Evolutionary conservation across 2,888 invertebrate species (phyloP).

Genomic region (Lissonota sp.): DNA sequence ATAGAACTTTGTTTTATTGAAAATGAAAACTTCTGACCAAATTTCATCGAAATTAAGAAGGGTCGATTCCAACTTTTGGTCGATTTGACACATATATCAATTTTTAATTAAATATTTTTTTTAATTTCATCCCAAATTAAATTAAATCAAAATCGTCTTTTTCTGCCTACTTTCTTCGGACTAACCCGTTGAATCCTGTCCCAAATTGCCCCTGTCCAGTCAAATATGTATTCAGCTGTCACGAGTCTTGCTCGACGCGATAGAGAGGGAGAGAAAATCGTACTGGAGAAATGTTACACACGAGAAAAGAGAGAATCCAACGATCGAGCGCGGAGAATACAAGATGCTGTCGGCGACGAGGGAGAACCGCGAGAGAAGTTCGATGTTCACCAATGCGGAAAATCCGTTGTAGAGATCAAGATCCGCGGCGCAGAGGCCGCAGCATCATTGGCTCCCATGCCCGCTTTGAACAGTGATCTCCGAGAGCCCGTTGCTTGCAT

Average conservation of each 20-base stretch:
- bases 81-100: too few species aligned
- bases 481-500: slow-evolving; percentile 47
- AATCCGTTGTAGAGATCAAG: slow-evolving; percentile 62
- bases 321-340: slow-evolving; percentile 27
- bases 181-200: too few species aligned
- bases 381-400: slow-evolving; percentile 63
- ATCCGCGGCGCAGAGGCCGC: slow-evolving; percentile 39
- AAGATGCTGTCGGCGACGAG: slow-evolving; percentile 37
- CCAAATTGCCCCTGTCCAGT: too few species aligned
- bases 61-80: slow-evolving; percentile 34
- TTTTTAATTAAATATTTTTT: too few species aligned
- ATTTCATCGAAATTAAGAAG: slow-evolving; percentile 19
- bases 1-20: slow-evolving; percentile 67
- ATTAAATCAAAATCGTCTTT: too few species aligned
- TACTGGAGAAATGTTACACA: background rate
- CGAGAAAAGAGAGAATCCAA: slow-evolving; percentile 8
- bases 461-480: slow-evolving; percentile 32
- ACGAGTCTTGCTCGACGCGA: background rate
- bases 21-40: background rate
- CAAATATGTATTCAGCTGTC: too few species aligned
- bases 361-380: slow-evolving; percentile 32
- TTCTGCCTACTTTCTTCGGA: too few species aligned
- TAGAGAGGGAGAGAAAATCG: background rate
- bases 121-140: too few species aligned
- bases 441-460: slow-evolving; percentile 36